A percentile compares a stretch with the other conserved stretches of the same genome.
Evolutionary conservation across 2,113 vertebrate genomes (phyloP).

Genomic region (Rafetus swinhoei): DNA sequence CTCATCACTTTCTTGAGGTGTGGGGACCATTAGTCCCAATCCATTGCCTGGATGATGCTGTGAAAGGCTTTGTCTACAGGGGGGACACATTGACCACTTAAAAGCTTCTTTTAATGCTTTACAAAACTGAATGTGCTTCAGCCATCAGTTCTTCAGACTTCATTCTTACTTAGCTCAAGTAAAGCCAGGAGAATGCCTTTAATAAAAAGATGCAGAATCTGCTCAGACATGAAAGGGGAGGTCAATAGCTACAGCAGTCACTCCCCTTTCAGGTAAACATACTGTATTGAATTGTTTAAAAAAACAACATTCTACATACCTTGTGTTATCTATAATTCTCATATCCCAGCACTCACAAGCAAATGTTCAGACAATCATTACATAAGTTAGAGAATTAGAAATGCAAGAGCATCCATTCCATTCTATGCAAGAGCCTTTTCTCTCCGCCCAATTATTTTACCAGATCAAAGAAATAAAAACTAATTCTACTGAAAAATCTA

Average conservation of each 20-base stretch:
- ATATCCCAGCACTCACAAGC: background rate
- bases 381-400: background rate
- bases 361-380: background rate
- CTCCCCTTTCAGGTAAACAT: constrained; percentile 37
- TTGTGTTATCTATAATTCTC: background rate
- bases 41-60: background rate
- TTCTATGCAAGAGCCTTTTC: background rate
- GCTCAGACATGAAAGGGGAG: constrained; percentile 26
- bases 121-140: background rate
- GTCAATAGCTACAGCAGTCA: background rate
- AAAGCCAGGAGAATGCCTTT: constrained; percentile 12
- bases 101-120: constrained; percentile 28
- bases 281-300: background rate
- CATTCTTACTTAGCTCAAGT: background rate
- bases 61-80: background rate
- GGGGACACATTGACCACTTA: background rate
- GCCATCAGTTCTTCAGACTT: background rate
- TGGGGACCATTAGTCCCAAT: background rate
- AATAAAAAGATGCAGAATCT: rapidly evolving
- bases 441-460: background rate
- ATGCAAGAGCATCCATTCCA: background rate
- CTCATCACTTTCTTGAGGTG: background rate
- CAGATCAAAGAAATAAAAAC: background rate
- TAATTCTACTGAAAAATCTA: background rate
- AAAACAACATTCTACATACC: background rate